Conservation (phyloP, 2,888 invertebrate genomes). For the Cecidostiba fungosa region DNA sequence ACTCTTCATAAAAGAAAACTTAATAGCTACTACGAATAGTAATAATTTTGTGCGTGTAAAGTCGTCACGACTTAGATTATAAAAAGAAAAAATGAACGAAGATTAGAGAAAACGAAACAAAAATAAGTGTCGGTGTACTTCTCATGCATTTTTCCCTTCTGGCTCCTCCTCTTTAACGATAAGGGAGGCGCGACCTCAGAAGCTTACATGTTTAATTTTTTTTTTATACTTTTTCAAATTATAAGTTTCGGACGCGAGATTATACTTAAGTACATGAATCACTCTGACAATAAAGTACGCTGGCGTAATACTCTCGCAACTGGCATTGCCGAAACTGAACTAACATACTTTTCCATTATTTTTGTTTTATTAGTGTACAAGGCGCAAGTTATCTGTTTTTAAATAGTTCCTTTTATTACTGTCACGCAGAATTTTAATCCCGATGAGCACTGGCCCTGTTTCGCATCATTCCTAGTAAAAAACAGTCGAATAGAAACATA, state of each 20-base stretch:
- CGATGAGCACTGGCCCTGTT: constrained; percentile 52
- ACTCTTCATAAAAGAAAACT: constrained; percentile 10
- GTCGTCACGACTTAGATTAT: background rate
- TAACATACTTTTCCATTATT: constrained; percentile 57
- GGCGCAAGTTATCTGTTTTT: constrained; percentile 48
- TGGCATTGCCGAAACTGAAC: constrained; percentile 56
- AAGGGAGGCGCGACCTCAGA: constrained; percentile 46
- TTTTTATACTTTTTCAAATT: constrained; percentile 44
- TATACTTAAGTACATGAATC: constrained; percentile 65
- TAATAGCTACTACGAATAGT: constrained; percentile 33
- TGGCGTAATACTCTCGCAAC: constrained; percentile 34
- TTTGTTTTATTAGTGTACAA: constrained; percentile 59
- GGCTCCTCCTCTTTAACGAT: constrained; percentile 49
- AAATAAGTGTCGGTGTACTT: constrained; percentile 14
- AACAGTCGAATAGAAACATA: constrained; percentile 64
- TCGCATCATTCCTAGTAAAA: constrained; percentile 60
- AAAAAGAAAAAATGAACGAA: background rate
- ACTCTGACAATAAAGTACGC: constrained; percentile 55
- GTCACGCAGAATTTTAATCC: constrained; percentile 52
- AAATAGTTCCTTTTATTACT: constrained; percentile 37
- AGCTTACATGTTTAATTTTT: constrained; percentile 43
- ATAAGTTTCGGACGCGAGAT: constrained; percentile 52
- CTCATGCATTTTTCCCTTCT: constrained; percentile 53
- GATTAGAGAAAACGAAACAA: constrained; percentile 2
- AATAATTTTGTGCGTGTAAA: constrained; percentile 24